Conservation (phyloP, 92 coral and sea anemone species). For the Zoanthus gigantus region DNA sequence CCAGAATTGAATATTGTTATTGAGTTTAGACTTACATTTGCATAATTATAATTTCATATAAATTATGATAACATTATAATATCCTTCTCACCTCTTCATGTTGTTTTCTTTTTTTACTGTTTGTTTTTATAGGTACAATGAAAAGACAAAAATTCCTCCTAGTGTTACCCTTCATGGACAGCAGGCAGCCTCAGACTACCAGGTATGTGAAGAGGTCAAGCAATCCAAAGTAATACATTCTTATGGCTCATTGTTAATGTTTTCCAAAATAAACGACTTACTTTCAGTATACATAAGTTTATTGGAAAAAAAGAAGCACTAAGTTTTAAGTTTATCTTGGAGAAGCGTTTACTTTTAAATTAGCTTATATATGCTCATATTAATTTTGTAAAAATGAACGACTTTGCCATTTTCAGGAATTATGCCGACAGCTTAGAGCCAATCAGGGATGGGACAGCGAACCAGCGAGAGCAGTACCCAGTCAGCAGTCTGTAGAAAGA, state of each 20-base stretch:
- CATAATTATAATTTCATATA: too few species aligned
- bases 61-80: background rate
- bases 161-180: conserved; percentile 85
- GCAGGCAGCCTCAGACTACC: conserved; percentile 97
- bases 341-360: background rate
- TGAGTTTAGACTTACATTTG: too few species aligned
- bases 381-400: background rate
- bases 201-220: conserved; percentile 48
- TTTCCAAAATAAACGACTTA: too few species aligned
- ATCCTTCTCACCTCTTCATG: background rate
- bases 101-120: background rate
- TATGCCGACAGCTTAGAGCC: conserved; percentile 94
- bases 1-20: too few species aligned
- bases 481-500: conserved; percentile 67
- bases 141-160: conserved; percentile 75
- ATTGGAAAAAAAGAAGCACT: too few species aligned
- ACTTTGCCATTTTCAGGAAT: conserved; percentile 67
- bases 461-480: conserved; percentile 70
- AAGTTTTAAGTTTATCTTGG: background rate
- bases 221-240: too few species aligned
- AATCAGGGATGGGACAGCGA: conserved; percentile 94
- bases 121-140: conserved; percentile 68
- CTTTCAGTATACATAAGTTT: too few species aligned
- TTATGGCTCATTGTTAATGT: too few species aligned
- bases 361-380: background rate